Evolutionary conservation across 2,797 vertebrate species (phyloP), one percentile per base, ranked within the genome.

Genomic region (Mustela erminea): DNA sequence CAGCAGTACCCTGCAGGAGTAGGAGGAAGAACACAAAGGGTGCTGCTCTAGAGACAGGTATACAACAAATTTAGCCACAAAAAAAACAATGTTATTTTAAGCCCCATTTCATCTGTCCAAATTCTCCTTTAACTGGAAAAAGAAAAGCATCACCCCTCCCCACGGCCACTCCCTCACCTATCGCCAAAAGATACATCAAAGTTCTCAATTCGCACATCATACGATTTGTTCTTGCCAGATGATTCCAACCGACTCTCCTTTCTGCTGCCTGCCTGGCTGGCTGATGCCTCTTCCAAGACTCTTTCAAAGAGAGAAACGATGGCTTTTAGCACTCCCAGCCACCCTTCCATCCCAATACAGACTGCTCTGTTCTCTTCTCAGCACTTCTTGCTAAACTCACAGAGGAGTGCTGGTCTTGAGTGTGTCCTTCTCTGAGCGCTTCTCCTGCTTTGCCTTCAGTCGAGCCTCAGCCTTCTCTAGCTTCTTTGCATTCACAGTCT

Each of bases 181-280:
- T 99, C 99, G 70, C 99, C 99, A 72, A 99, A 99, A 49, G 99
- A 99, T 88, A 99, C 99, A 1, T 99, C 99, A 15, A 99, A 99
- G 99, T 99, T 99, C 98, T 99, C 99, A 0, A 99, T 99, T 95
- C 99, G 99, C 88, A 99, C 99, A 60, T 99, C 99, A 0, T 99
- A 99, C 0, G 99, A 99, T 93, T 99, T 99, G 98, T 99, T 99
- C 99, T 99, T 99, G 98, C 99, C 99, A 0, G 99, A 99, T 14
- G 99, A 99, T 97, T 99, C 99, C 32, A 99, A 99, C 2, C 99
- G 99, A 77, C 96, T 99, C 77, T 99, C 99, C 98, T 99, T 99
- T 98, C 99, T 99, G 98, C 99, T 99, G 98, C 99, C 99, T 29
- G 99, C 99, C 98, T 99, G 99, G 98, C 99, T 99, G 97, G 99